phyloP scores from a whole-genome alignment of 2,888 invertebrate genomes.

The Ferdinandea cuprea region DNA sequence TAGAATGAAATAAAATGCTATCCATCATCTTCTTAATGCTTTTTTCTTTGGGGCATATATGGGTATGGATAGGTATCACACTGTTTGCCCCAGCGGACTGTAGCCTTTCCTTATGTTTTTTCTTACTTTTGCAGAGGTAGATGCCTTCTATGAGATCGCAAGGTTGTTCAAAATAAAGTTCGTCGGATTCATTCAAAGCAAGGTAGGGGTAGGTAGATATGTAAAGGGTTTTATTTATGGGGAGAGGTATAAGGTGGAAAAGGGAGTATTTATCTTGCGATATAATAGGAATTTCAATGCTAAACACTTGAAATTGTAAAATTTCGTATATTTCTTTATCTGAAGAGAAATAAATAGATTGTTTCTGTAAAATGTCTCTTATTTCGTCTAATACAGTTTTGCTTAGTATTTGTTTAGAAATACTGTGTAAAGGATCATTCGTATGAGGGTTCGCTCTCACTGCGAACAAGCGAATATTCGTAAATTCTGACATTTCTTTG shows the following conservation, averaged over 20 bases:
- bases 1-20: no score
- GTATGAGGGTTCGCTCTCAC: no score
- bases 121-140: conserved; percentile 13
- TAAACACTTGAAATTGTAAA: conserved; percentile 49
- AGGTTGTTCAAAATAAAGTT: conserved; percentile 24
- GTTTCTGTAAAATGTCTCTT: conserved; percentile 14
- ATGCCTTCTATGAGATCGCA: conserved; percentile 35
- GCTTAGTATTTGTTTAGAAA: conserved; percentile 52
- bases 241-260: conserved; percentile 3
- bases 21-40: no score
- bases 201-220: conserved; percentile 25
- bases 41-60: no score
- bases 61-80: no score
- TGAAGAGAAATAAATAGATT: conserved; percentile 34
- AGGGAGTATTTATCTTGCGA: conserved; percentile 15
- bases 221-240: conserved; percentile 23
- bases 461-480: no score
- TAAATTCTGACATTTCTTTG: no score
- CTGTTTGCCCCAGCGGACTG: no score
- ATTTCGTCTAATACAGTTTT: conserved; percentile 36
- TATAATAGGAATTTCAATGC: conserved; percentile 37
- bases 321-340: conserved; percentile 59
- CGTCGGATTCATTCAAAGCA: conserved; percentile 4
- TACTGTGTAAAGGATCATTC: no score
- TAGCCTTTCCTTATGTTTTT: no score